A percentile compares a stretch with the other conserved stretches of the same genome.
These are phyloP conservation scores for Cyprinodon brontotheroides DNA, from an alignment of 2,113 vertebrate species.

Conservation along the genomic window DNA sequence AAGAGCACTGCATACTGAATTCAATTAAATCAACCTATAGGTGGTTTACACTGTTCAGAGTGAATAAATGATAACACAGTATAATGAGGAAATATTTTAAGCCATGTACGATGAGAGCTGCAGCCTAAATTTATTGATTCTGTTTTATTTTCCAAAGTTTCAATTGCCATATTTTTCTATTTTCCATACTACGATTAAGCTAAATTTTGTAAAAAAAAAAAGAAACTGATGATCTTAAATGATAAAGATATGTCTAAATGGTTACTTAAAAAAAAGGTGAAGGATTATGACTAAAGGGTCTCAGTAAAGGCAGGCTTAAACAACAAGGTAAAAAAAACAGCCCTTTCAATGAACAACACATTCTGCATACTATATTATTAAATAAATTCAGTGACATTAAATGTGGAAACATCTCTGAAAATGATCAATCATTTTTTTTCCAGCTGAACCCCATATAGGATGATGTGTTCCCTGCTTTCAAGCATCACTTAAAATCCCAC, in stretches of 20 bases:
- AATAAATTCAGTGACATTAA: not conserved
- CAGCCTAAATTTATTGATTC: not conserved
- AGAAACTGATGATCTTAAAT: too few species aligned
- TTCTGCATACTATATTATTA: not conserved
- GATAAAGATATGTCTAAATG: too few species aligned
- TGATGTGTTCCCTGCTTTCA: constrained; percentile 31
- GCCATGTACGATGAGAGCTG: not conserved
- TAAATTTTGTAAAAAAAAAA: too few species aligned
- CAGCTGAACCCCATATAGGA: not conserved
- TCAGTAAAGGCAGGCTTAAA: not conserved
- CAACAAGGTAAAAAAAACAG: not conserved
- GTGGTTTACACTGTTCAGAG: too few species aligned
- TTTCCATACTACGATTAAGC: too few species aligned
- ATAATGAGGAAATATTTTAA: constrained; percentile 17
- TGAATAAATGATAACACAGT: not conserved
- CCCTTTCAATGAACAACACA: not conserved
- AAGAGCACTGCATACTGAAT: not conserved
- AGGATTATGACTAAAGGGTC: not conserved
- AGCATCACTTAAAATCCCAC: constrained; percentile 38
- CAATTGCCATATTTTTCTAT: too few species aligned
- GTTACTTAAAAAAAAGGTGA: too few species aligned
- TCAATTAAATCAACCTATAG: constrained; percentile 1
- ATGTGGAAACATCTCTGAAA: constrained; percentile 16
- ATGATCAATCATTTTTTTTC: not conserved
- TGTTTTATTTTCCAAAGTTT: not conserved